phyloP scores from a whole-genome alignment of 1,140 invertebrate species.

The Thaumatotibia leucotreta region DNA sequence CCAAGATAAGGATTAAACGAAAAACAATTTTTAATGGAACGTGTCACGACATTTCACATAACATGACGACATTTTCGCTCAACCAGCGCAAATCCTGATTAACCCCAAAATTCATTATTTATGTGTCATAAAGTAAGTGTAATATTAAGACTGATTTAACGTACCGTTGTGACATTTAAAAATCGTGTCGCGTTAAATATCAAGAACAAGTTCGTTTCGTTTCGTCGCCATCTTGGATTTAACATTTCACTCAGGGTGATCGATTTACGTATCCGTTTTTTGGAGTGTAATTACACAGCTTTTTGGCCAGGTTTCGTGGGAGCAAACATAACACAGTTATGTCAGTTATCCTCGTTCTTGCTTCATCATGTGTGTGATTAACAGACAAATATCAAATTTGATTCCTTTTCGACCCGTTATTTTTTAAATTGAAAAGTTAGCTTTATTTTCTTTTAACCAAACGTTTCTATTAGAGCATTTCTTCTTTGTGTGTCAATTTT shows the following conservation, averaged over 20 bases:
- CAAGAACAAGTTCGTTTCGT: background rate
- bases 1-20: background rate
- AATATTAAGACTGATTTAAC: background rate
- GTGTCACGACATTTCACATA: background rate
- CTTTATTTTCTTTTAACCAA: too few relatives aligned
- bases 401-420: too few relatives aligned
- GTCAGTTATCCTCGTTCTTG: too few relatives aligned
- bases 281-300: background rate
- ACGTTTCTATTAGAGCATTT: too few relatives aligned
- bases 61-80: background rate
- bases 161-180: slow-evolving; percentile 5
- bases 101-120: background rate
- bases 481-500: too few relatives aligned
- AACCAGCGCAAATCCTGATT: background rate
- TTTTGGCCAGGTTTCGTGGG: background rate
- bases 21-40: background rate
- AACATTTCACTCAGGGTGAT: slow-evolving; percentile 1
- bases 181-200: background rate
- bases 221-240: background rate
- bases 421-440: too few relatives aligned
- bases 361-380: too few relatives aligned
- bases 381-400: too few relatives aligned
- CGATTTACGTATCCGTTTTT: background rate
- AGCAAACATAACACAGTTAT: too few relatives aligned
- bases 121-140: background rate